Evolutionary conservation across 2,888 invertebrate genomes (phyloP).

Genomic region (Smittia aterrima): DNA sequence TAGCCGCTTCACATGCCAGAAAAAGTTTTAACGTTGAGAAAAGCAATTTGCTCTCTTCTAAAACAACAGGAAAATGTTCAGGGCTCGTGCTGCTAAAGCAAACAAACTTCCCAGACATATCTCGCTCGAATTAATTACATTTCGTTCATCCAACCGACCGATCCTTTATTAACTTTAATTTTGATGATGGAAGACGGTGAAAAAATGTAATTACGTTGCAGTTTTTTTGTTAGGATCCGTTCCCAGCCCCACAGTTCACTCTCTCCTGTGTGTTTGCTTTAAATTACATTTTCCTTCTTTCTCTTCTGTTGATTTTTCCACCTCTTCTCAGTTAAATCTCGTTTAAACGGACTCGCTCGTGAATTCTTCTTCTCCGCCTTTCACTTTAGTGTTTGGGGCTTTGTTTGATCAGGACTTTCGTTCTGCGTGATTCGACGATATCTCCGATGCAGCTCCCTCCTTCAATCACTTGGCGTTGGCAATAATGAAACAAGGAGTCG

Average conservation of each 20-base stretch:
- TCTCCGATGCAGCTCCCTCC: not conserved
- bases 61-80: no score
- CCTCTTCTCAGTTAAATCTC: constrained; percentile 16
- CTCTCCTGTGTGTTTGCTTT: constrained; percentile 36
- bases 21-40: no score
- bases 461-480: not conserved
- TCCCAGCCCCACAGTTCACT: no score
- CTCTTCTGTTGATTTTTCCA: constrained; percentile 33
- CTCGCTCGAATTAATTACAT: constrained; percentile 32
- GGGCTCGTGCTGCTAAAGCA: not conserved
- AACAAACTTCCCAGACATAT: constrained; percentile 35
- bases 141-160: constrained; percentile 27
- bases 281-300: constrained; percentile 25
- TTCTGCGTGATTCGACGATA: not conserved
- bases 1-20: no score
- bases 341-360: constrained; percentile 27
- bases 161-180: constrained; percentile 2
- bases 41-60: no score
- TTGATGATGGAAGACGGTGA: constrained; percentile 29
- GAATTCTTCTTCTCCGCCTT: not conserved
- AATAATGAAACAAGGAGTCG: not conserved
- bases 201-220: constrained; percentile 36
- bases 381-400: not conserved
- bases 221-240: constrained; percentile 6
- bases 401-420: not conserved